These are phyloP conservation scores for Hyperoplus lanceolatus DNA, from an alignment of 2,797 vertebrate species.

Conservation along the genomic window DNA sequence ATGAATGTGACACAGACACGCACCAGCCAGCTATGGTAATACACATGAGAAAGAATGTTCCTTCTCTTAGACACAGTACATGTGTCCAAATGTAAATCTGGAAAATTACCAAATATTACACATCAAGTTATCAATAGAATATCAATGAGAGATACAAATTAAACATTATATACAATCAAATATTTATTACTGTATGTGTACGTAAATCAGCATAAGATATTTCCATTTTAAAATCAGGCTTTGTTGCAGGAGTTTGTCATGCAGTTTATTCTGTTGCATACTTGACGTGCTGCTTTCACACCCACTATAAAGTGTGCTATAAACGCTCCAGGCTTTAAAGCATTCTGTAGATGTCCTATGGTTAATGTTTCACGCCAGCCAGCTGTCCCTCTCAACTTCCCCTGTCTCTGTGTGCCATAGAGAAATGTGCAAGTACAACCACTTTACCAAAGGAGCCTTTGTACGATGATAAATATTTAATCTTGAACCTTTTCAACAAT, in stretches of 20 bases:
- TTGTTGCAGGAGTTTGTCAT: background rate
- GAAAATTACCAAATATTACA: background rate
- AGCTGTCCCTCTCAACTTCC: slow-evolving; percentile 38
- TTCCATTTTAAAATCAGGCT: background rate
- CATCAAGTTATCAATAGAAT: background rate
- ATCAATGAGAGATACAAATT: background rate
- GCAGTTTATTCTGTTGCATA: slow-evolving; percentile 5
- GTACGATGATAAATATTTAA: background rate
- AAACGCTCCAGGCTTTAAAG: background rate
- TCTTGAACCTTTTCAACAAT: background rate
- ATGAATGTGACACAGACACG: slow-evolving; percentile 35
- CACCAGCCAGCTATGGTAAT: background rate
- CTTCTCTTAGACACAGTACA: background rate
- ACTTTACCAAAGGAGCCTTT: slow-evolving; percentile 13
- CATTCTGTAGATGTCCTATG: slow-evolving; percentile 15
- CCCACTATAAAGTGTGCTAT: slow-evolving; percentile 7
- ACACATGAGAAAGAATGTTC: background rate
- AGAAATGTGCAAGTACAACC: slow-evolving; percentile 1
- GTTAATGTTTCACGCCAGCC: slow-evolving; percentile 49
- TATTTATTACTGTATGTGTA: background rate
- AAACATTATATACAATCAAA: background rate
- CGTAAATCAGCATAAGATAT: background rate
- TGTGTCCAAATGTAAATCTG: slow-evolving; percentile 7
- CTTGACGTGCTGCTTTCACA: background rate
- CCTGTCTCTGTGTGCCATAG: background rate